Percentiles rank a stretch among this genome's conserved stretches.
Evolutionary conservation across 2,113 vertebrate species (phyloP).

Genomic region (Neolamprologus tretocephalus): DNA sequence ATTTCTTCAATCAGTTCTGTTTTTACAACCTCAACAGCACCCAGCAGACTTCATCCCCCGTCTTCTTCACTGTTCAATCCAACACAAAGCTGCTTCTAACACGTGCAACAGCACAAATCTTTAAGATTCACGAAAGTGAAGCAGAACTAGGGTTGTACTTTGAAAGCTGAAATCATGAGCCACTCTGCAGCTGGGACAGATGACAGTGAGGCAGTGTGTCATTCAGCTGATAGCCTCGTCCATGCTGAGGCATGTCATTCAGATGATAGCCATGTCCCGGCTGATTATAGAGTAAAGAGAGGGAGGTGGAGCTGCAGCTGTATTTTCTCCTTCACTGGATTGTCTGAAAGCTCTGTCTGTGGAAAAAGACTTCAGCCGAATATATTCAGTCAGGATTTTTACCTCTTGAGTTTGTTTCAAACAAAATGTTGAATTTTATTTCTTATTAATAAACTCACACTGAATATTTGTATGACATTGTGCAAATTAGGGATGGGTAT

Average conservation of each 20-base stretch:
- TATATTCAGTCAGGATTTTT: neutral
- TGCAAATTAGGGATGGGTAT: neutral
- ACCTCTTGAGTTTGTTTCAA: neutral
- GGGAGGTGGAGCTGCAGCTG: neutral
- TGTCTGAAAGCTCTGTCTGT: neutral
- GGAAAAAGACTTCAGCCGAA: neutral
- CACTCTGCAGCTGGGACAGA: neutral
- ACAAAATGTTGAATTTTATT: neutral
- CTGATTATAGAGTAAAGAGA: neutral
- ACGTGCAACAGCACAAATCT: neutral
- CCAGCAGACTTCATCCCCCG: neutral
- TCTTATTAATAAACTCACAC: neutral
- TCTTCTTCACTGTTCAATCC: neutral
- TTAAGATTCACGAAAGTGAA: neutral
- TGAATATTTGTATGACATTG: neutral
- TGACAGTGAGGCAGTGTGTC: neutral
- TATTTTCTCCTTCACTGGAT: neutral
- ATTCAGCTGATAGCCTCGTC: neutral
- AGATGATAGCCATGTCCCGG: neutral
- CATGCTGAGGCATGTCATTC: neutral
- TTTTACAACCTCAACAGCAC: neutral
- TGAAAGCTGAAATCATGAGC: neutral
- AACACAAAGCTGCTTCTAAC: neutral
- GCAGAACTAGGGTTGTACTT: neutral
- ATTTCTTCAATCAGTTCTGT: neutral